phyloP scores from a whole-genome alignment of 2,113 vertebrate genomes.

The Festucalex cinctus region DNA sequence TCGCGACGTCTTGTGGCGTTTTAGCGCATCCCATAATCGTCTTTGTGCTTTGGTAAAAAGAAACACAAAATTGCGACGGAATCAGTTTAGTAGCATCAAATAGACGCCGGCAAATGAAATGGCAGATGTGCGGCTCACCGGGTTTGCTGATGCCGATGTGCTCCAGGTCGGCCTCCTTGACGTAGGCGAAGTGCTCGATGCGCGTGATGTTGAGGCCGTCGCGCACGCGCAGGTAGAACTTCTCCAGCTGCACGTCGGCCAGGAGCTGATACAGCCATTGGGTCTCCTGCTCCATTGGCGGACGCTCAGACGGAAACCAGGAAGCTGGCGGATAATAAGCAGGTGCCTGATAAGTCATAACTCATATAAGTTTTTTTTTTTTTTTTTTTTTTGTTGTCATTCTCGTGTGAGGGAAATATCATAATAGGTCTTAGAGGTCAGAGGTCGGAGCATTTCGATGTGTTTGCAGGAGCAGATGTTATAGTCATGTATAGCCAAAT shows the following conservation, averaged over 20 bases:
- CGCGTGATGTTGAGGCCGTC: constrained; percentile 84
- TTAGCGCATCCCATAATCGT: constrained; percentile 80
- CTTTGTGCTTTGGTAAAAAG: constrained; percentile 74
- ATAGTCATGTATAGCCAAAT: no score
- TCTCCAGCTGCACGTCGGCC: constrained; percentile 80
- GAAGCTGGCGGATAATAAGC: not conserved
- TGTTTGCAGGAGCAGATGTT: no score
- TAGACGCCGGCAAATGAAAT: no score
- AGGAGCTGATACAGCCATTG: constrained; percentile 81
- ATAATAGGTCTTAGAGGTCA: no score
- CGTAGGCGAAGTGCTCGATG: constrained; percentile 80
- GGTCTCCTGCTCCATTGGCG: constrained; percentile 79
- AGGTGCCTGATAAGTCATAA: not conserved
- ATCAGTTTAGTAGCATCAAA: no score
- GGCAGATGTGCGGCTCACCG: constrained; percentile 63
- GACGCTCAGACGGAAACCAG: constrained; percentile 28
- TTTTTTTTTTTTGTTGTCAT: not conserved
- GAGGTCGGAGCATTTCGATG: no score
- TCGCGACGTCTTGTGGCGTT: constrained; percentile 64
- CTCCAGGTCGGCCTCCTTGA: constrained; percentile 82
- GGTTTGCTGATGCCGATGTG: constrained; percentile 84
- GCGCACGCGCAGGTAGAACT: constrained; percentile 79
- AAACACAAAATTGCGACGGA: not conserved
- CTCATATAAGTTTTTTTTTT: not conserved
- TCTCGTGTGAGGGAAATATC: no score